Evolutionary conservation across 2,888 invertebrate genomes (phyloP).

Genomic region (Mycogona germanica): DNA sequence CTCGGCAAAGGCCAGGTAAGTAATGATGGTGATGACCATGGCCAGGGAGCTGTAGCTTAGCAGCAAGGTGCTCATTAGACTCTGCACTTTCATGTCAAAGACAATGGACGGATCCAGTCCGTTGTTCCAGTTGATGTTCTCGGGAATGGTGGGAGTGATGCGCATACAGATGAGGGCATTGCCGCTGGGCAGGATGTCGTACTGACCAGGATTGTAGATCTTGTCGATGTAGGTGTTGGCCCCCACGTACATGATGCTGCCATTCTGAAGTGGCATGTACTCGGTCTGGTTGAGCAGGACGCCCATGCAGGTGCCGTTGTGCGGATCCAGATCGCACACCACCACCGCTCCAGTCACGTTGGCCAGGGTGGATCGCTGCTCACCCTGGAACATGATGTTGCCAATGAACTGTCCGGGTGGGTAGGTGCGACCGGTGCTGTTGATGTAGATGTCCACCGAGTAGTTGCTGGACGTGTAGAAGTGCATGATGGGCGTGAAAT

Average conservation of each 20-base stretch:
- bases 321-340: constrained; percentile 23
- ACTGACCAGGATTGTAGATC: constrained; percentile 5
- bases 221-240: constrained; percentile 5
- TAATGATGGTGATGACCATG: constrained; percentile 30
- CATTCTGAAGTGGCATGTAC: constrained; percentile 18
- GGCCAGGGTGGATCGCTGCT: constrained; percentile 14
- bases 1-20: constrained; percentile 30
- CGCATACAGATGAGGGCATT: constrained; percentile 3
- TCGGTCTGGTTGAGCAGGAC: constrained; percentile 20
- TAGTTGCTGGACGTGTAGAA: not conserved
- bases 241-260: constrained; percentile 16
- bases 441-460: constrained; percentile 21
- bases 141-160: no score
- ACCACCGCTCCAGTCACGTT: constrained; percentile 24
- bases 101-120: not conserved
- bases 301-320: constrained; percentile 21
- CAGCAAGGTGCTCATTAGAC: constrained; percentile 22
- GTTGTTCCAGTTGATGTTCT: not conserved
- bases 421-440: constrained; percentile 24
- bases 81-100: constrained; percentile 16
- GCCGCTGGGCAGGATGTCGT: constrained; percentile 17
- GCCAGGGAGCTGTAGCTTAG: constrained; percentile 29
- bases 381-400: constrained; percentile 25
- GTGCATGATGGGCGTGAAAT: constrained; percentile 10
- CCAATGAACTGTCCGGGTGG: constrained; percentile 25